A percentile compares a stretch with the other conserved stretches of the same genome.
phyloP scores from a whole-genome alignment of 2,797 vertebrate genomes.

The Acanthurus leucopareius region DNA sequence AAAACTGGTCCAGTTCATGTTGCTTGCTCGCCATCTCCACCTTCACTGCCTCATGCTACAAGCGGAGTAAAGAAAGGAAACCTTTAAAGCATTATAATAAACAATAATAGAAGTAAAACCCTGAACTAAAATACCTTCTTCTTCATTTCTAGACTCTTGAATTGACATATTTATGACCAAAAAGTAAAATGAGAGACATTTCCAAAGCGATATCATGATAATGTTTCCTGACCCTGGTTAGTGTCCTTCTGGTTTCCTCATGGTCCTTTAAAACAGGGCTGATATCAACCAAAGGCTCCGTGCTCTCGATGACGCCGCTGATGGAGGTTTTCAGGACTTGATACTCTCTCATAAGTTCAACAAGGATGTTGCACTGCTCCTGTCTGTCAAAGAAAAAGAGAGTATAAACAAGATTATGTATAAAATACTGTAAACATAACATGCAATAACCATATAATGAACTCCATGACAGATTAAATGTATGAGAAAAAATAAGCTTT shows the following conservation, averaged over 20 bases:
- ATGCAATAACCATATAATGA: background rate
- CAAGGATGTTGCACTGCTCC: constrained; percentile 91
- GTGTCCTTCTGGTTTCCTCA: constrained; percentile 90
- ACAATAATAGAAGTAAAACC: background rate
- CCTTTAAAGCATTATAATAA: background rate
- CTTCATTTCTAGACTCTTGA: background rate
- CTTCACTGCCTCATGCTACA: constrained; percentile 92
- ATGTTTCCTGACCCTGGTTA: constrained; percentile 88
- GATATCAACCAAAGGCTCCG: constrained; percentile 85
- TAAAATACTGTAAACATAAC: background rate
- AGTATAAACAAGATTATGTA: background rate
- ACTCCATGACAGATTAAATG: background rate
- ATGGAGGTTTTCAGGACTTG: constrained; percentile 90
- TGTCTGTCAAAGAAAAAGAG: constrained; percentile 83
- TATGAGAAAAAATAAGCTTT: background rate
- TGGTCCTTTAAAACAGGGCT: constrained; percentile 90
- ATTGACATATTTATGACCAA: background rate
- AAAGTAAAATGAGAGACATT: background rate
- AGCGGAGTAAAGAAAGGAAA: constrained; percentile 14
- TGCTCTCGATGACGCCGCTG: constrained; percentile 86
- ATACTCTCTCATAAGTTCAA: constrained; percentile 92
- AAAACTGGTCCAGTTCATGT: constrained; percentile 91
- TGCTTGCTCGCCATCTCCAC: constrained; percentile 89
- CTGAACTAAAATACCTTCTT: background rate
- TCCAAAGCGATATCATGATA: background rate